Conservation (phyloP, 2,888 invertebrate genomes). For the Hermodice carunculata region DNA sequence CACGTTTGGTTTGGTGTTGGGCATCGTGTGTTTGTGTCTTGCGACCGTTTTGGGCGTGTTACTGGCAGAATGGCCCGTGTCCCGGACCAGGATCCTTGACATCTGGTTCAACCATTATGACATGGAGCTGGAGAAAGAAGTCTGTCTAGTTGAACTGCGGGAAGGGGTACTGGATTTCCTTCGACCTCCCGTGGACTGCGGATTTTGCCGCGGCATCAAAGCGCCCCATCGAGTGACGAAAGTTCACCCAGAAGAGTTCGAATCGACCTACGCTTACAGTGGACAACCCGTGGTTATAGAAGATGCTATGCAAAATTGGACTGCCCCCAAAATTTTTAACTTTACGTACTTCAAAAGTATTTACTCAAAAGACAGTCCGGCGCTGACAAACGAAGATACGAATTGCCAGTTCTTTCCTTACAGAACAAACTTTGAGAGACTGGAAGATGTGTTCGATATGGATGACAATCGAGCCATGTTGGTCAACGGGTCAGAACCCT, state of each 20-base stretch:
- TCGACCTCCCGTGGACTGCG: conserved; percentile 85
- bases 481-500: conserved; percentile 75
- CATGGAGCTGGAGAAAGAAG: conserved; percentile 38
- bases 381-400: conserved; percentile 52
- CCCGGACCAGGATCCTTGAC: neutral
- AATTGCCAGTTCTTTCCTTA: conserved; percentile 95
- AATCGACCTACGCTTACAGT: conserved; percentile 81
- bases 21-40: neutral
- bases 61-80: conserved; percentile 26
- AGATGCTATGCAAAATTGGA: conserved; percentile 87
- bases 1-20: neutral
- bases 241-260: conserved; percentile 80
- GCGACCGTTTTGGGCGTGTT: neutral
- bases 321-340: conserved; percentile 81
- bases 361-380: conserved; percentile 73
- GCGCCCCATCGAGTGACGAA: conserved; percentile 78
- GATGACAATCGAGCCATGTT: conserved; percentile 78
- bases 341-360: conserved; percentile 83
- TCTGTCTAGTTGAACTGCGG: conserved; percentile 50
- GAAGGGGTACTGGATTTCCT: conserved; percentile 71
- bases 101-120: conserved; percentile 4
- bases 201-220: conserved; percentile 79
- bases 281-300: conserved; percentile 86
- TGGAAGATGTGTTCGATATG: conserved; percentile 89
- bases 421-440: conserved; percentile 83